These are phyloP conservation scores for Drosophila athabasca DNA, from an alignment of 1,140 invertebrate species.

Conservation along the genomic window DNA sequence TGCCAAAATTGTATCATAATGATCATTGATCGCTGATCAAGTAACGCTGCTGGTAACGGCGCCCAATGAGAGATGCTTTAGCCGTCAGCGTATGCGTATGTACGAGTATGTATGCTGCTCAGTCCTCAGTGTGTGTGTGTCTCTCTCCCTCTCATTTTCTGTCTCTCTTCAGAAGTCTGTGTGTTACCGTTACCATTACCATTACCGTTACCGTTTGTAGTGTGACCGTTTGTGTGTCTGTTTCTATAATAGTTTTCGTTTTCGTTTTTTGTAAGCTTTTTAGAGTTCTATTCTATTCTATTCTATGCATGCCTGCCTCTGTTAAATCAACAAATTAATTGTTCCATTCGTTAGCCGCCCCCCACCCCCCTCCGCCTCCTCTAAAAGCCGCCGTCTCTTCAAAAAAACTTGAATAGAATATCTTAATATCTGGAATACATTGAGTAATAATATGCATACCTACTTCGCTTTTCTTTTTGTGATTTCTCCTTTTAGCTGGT, in stretches of 20 bases:
- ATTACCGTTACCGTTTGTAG: slow-evolving; percentile 17
- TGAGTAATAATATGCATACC: neutral
- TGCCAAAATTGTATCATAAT: too few relatives aligned
- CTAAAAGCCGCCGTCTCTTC: too few relatives aligned
- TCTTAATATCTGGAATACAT: neutral
- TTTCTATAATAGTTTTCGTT: slow-evolving; percentile 29
- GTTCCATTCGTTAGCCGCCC: slow-evolving; percentile 1
- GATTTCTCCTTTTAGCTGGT: slow-evolving; percentile 84
- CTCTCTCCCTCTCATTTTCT: slow-evolving; percentile 32
- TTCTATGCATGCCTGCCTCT: slow-evolving; percentile 23
- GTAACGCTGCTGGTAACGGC: too few relatives aligned
- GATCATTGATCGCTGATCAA: too few relatives aligned
- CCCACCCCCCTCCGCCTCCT: neutral
- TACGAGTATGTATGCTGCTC: slow-evolving; percentile 9
- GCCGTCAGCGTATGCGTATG: neutral
- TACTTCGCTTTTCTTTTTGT: slow-evolving; percentile 7
- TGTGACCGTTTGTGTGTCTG: slow-evolving; percentile 43
- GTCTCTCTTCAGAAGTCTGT: slow-evolving; percentile 8
- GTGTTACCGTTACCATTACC: slow-evolving; percentile 10
- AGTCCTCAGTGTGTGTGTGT: slow-evolving; percentile 44
- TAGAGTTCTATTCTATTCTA: too few relatives aligned
- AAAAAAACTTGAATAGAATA: too few relatives aligned
- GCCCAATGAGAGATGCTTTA: neutral
- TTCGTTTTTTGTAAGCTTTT: slow-evolving; percentile 25
- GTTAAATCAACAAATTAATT: neutral